phyloP scores from a whole-genome alignment of 2,113 vertebrate genomes.

The Atherinomorus stipes region DNA sequence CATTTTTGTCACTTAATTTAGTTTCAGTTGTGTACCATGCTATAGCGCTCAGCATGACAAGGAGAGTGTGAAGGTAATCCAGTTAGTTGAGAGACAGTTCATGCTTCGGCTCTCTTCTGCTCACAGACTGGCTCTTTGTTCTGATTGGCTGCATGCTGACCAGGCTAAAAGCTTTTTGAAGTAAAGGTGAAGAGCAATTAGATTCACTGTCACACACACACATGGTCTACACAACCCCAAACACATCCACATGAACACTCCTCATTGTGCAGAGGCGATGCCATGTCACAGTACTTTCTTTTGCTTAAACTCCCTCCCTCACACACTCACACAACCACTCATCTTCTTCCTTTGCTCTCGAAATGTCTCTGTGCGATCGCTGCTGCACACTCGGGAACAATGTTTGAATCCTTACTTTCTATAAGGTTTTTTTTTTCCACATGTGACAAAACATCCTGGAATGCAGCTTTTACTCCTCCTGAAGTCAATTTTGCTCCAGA shows the following conservation, averaged over 20 bases:
- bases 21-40: constrained; percentile 46
- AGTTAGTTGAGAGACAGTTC: constrained; percentile 65
- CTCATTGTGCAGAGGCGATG: background rate
- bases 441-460: background rate
- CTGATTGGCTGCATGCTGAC: constrained; percentile 76
- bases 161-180: constrained; percentile 79
- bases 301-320: background rate
- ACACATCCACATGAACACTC: constrained; percentile 14
- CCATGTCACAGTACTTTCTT: background rate
- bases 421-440: background rate
- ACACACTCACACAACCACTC: background rate
- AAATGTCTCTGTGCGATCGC: background rate
- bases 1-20: constrained; percentile 59
- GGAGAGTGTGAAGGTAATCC: constrained; percentile 65
- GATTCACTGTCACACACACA: constrained; percentile 66
- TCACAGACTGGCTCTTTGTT: constrained; percentile 48
- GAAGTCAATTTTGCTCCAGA: too few species aligned
- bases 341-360: background rate
- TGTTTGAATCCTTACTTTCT: too few species aligned
- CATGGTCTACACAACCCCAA: background rate
- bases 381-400: background rate
- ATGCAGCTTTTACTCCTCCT: too few species aligned
- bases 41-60: constrained; percentile 34
- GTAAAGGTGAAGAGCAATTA: constrained; percentile 83
- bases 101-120: constrained; percentile 38